phyloP scores from a whole-genome alignment of 2,797 vertebrate genomes.

The Pristis pectinata region DNA sequence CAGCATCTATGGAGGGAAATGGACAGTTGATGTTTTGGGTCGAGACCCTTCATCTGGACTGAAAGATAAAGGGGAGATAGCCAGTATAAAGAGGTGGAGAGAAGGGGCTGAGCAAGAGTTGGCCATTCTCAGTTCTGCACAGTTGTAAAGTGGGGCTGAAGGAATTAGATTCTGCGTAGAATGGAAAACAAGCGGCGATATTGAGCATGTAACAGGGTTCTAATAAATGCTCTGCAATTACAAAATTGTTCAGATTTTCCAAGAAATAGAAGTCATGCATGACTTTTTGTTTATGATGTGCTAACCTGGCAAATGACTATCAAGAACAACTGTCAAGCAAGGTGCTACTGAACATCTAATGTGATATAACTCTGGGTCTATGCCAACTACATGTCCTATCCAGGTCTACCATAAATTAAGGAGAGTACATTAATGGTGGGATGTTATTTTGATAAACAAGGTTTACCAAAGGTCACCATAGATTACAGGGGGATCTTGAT shows the following conservation, averaged over 20 bases:
- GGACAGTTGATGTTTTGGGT: too few relatives aligned
- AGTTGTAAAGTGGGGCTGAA: neutral
- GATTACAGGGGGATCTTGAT: too few relatives aligned
- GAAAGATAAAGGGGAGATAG: too few relatives aligned
- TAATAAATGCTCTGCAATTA: neutral
- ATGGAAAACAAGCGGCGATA: neutral
- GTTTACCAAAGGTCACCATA: too few relatives aligned
- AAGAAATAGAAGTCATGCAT: neutral
- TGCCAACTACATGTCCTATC: neutral
- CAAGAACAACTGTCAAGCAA: neutral
- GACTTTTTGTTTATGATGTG: neutral
- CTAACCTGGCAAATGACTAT: neutral
- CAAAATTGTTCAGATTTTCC: too few relatives aligned
- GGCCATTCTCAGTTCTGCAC: neutral
- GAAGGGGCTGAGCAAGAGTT: too few relatives aligned
- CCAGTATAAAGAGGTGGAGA: too few relatives aligned
- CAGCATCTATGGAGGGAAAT: too few relatives aligned
- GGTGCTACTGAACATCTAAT: neutral
- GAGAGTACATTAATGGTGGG: neutral
- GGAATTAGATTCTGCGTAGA: neutral
- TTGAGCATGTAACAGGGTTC: neutral
- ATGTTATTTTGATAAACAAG: neutral
- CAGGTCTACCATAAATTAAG: neutral
- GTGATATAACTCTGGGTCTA: neutral
- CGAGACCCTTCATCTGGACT: too few relatives aligned